Base-by-base conservation (phyloP, 2,888 invertebrate genomes). In the Stenodema calcarata region DNA sequence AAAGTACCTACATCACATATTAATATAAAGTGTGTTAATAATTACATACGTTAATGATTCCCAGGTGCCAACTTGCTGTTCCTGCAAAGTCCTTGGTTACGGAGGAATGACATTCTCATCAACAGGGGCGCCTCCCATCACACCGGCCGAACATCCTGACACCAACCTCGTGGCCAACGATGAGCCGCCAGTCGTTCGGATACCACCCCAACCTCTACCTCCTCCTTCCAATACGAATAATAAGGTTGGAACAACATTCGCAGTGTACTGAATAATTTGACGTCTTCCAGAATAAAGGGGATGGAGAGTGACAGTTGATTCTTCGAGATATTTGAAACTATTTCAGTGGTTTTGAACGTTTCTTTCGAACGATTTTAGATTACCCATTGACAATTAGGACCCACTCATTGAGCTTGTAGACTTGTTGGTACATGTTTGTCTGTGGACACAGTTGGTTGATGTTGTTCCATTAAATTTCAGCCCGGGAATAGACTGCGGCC, bases 1-100 rank as follows among this genome's bases (percentile, higher is more conserved):
- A n/a, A n/a, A n/a, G n/a, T n/a, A n/a, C n/a, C n/a, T n/a, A n/a
- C n/a, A n/a, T n/a, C n/a, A n/a, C n/a, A n/a, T n/a, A n/a, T n/a
- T n/a, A n/a, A n/a, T n/a, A n/a, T n/a, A n/a, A n/a, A n/a, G n/a
- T n/a, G n/a, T n/a, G n/a, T n/a, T n/a, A n/a, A n/a, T n/a, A n/a
- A n/a, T n/a, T n/a, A n/a, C n/a, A n/a, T n/a, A n/a, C n/a, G n/a
- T n/a, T n/a, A n/a, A n/a, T n/a, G 35, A 42, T 27, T 62, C 76
- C 16, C 90, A 94, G 94, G 93, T 95, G 0, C 96, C 96, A 35
- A 95, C 95, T 0, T 96, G 96, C 89, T 96, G 96, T 90, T 95
- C 95, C 2, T 96, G 96, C 90, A 96, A 96, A 90, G 94, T 96
- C 14, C 95, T 95, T 90, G 95, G 95, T 2, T 95, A 89, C 89